Conservation (phyloP, 1,140 invertebrate species). For the Hermatobates lingyangjiaoensis region DNA sequence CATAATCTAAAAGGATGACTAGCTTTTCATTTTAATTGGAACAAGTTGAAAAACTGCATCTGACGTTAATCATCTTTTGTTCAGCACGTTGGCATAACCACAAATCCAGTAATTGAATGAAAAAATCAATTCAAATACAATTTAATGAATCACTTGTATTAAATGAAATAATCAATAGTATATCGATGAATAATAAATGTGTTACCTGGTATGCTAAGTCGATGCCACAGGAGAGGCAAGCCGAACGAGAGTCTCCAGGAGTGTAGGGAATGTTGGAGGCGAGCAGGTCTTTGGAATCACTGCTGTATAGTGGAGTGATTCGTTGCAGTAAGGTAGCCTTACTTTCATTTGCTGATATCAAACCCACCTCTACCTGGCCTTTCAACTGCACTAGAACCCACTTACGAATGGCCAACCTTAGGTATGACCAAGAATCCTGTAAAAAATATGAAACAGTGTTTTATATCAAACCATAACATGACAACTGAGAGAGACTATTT, state of each 20-base stretch:
- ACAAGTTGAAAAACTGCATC: too few species aligned
- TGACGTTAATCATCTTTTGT: too few species aligned
- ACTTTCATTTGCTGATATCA: slow-evolving; percentile 25
- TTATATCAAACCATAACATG: neutral
- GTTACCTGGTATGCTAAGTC: slow-evolving; percentile 27
- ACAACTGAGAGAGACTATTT: too few species aligned
- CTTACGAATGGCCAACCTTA: slow-evolving; percentile 33
- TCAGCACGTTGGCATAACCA: too few species aligned
- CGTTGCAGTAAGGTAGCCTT: slow-evolving; percentile 20
- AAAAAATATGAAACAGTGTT: slow-evolving; percentile 5
- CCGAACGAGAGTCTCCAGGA: slow-evolving; percentile 25
- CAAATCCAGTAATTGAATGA: too few species aligned
- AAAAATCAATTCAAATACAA: too few species aligned
- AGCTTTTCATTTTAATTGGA: too few species aligned
- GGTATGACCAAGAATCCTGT: slow-evolving; percentile 35
- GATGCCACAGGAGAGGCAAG: slow-evolving; percentile 30
- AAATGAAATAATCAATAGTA: too few species aligned
- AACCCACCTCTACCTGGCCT: slow-evolving; percentile 27
- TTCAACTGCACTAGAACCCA: slow-evolving; percentile 32
- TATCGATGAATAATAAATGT: too few species aligned
- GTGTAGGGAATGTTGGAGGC: slow-evolving; percentile 31
- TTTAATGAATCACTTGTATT: too few species aligned
- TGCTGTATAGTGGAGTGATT: slow-evolving; percentile 21
- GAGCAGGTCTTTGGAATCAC: slow-evolving; percentile 24
- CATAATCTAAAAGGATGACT: too few species aligned